Conservation (phyloP, 2,797 vertebrate species). For the Cossypha heuglini region DNA sequence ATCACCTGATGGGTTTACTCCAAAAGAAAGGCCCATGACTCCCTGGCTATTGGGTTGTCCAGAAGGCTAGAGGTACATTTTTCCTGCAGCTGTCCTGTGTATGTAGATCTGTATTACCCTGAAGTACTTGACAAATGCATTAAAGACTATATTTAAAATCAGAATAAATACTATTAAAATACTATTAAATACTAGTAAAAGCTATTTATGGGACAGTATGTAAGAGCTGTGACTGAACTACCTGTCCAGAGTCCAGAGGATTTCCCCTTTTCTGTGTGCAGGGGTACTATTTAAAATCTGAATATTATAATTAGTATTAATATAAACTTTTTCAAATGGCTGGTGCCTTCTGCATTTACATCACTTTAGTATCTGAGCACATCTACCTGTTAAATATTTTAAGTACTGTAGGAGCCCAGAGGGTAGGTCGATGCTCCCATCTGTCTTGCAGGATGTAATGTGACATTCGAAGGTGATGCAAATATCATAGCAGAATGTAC, state of each 20-base stretch:
- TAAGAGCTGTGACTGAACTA: background rate
- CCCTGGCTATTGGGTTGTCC: background rate
- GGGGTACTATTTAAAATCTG: background rate
- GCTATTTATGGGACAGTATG: background rate
- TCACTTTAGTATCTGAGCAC: background rate
- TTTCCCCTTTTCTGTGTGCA: background rate
- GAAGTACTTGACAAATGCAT: background rate
- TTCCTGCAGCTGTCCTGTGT: background rate
- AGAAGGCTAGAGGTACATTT: background rate
- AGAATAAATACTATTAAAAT: background rate
- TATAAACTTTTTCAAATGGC: background rate
- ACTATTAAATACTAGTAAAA: background rate
- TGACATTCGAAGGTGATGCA: background rate
- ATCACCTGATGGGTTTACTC: background rate
- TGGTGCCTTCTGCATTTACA: background rate
- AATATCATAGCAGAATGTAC: background rate
- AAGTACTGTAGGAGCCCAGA: background rate
- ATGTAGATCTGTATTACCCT: background rate
- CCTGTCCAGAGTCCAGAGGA: background rate
- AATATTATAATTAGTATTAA: background rate
- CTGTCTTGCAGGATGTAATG: background rate
- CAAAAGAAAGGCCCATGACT: background rate
- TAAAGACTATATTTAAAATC: background rate
- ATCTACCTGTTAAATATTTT: background rate
- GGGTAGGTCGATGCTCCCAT: background rate